Evolutionary conservation across 2,888 invertebrate genomes (phyloP).

Genomic region (Prosapia bicincta): DNA sequence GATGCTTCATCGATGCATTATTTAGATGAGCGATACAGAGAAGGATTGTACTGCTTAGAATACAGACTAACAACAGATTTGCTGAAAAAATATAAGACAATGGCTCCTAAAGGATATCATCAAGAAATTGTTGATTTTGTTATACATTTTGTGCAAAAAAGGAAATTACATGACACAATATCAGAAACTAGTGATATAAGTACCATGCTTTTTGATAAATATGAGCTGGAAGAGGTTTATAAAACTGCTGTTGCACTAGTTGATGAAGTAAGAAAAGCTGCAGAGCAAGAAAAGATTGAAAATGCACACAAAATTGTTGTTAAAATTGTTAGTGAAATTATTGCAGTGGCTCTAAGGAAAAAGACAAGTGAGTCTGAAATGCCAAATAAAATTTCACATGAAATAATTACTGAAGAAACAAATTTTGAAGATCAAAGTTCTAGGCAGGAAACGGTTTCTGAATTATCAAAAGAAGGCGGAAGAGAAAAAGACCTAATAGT

Average conservation of each 20-base stretch:
- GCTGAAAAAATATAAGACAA: background rate
- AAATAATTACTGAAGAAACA: no score
- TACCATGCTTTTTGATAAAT: background rate
- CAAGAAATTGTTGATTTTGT: background rate
- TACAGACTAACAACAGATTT: background rate
- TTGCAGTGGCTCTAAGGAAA: background rate
- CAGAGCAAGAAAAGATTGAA: background rate
- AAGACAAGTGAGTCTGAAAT: background rate
- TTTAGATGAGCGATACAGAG: conserved; percentile 1
- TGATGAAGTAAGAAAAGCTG: background rate
- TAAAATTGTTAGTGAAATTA: background rate
- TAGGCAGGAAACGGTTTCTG: no score
- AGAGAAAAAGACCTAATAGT: background rate
- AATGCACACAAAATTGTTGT: background rate
- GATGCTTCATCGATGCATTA: conserved; percentile 22
- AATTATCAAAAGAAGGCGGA: no score
- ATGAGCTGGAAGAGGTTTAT: background rate
- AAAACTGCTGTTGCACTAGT: background rate
- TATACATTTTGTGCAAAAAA: background rate
- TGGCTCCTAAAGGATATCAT: background rate
- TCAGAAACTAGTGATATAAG: background rate
- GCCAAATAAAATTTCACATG: background rate
- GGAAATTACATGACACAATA: background rate
- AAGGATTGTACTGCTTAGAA: conserved; percentile 19
- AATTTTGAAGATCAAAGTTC: no score